Base-by-base conservation (phyloP, 1,140 invertebrate species). In the Pseudomyrmex sp. region DNA sequence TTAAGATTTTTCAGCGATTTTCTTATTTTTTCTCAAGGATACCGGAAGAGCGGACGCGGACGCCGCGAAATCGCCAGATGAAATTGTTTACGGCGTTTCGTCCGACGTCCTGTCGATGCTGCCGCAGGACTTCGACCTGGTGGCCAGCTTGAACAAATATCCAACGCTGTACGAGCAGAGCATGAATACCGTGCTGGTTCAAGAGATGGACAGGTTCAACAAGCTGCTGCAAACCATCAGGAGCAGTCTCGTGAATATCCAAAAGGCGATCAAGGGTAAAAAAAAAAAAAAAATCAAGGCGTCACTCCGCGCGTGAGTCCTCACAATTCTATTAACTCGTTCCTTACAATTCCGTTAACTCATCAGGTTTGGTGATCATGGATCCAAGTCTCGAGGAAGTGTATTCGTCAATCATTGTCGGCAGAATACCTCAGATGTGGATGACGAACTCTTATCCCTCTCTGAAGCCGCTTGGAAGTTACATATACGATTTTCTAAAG, bases 111-210 rank as follows among this genome's bases (percentile, higher is more conserved):
- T 98, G 18, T 94, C 95, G 2, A 97, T 96, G 87, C 93, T 99
- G 44, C 98, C 98, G 0, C 91, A 94, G 83, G 95, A 97, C 93
- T 97, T 96, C 95, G 95, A 98, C 94, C 93, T 97, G 63, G 95
- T 96, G 85, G 91, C 95, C 61, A 95, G 96, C 84, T 91, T 97
- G 93, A 93, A 95, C 91, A 96, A 97, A 94, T 97, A 97, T 95
- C 96, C 98, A 56, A 97, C 97, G 44, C 93, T 95, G 35, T 96
- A 99, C 94, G 95, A 97, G 91, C 97, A 98, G 93, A 98, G 97
- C 84, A 98, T 98, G 97, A 98, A 98, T 92, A 98, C 98, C n/a
- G 98, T 99, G 12, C 95, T 99, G 73, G 97, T 99, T 0, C 98
- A 99, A 94, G 98, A 99, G 95, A 98, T 98, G 96, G 97, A 96